Evolutionary conservation across 2,888 invertebrate species (phyloP), one percentile per base, ranked within the genome.

Genomic region (Cheilosia urbana): DNA sequence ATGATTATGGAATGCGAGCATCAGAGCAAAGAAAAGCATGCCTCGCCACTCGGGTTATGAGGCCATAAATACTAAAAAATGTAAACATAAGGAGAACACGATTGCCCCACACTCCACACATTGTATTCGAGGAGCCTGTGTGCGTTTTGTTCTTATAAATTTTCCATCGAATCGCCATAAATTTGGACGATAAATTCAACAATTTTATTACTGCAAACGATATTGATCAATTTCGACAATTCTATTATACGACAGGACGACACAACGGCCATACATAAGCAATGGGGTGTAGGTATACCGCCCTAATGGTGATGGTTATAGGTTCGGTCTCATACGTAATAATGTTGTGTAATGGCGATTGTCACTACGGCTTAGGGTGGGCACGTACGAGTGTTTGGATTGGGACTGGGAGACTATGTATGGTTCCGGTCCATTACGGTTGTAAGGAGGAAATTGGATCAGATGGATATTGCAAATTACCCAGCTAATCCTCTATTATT

Each of bases 161-260:
- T 77, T 85, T 85, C 77, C 72, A 85, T 85, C 71, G 85, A 68
- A 72, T 66, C 60, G 81, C 62, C 76, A 85, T 85, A 85, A 85
- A 85, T 81, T 76, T 77, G 62, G 72, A 68, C 81, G 71, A 81
- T 85, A 85, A 85, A 85, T 81, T 68, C 66, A 76, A 81, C 81
- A 72, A 77, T 85, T 85, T 85, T 81, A 85, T 77, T 80, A 85
- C 84, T 69, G 65, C 58, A 75, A 76, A 71, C 66, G 76, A 85
- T 81, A 81, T 85, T 85, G 76, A 81, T 81, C 81, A 77, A 81
- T 81, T 81, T 63, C 76, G 68, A 78, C 77, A 66, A 78, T 78
- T 78, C 69, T 78, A 78, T 69, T 71, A 71, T 49, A 66, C 57
- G 66, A 45, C 53, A 63, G 27, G 55, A 63, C 40, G 51, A 62